Evolutionary conservation across 2,113 vertebrate genomes (phyloP).

Genomic region (Climacteris rufus): DNA sequence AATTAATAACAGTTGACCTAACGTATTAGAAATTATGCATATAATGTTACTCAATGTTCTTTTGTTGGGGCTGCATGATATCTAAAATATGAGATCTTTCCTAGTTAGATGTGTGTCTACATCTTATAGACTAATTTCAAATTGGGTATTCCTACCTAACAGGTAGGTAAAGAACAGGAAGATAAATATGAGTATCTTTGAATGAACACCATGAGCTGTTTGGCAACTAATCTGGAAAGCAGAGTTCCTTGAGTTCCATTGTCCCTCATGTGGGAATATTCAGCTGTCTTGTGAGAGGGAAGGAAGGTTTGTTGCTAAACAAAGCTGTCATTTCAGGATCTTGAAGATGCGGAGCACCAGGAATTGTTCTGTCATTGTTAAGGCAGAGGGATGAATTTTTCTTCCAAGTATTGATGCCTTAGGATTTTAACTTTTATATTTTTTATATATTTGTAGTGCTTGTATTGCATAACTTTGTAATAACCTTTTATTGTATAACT

Average conservation of each 20-base stretch:
- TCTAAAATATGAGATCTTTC: background rate
- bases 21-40: background rate
- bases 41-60: background rate
- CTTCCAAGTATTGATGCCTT: background rate
- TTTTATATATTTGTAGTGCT: too few relatives aligned
- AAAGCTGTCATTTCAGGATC: background rate
- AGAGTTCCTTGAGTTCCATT: background rate
- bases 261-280: background rate
- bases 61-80: background rate
- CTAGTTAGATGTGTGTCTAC: background rate
- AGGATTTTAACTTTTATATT: too few relatives aligned
- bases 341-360: background rate
- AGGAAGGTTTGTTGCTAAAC: background rate
- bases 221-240: background rate
- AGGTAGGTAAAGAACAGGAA: background rate
- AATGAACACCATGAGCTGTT: background rate
- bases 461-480: too few relatives aligned
- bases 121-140: background rate
- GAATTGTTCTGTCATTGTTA: background rate
- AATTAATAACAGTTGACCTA: background rate
- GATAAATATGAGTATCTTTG: background rate
- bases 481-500: too few relatives aligned
- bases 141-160: background rate
- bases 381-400: accelerated
- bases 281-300: background rate